These are phyloP conservation scores for Struthio camelus DNA, from an alignment of 2,113 vertebrate genomes.

Conservation along the genomic window DNA sequence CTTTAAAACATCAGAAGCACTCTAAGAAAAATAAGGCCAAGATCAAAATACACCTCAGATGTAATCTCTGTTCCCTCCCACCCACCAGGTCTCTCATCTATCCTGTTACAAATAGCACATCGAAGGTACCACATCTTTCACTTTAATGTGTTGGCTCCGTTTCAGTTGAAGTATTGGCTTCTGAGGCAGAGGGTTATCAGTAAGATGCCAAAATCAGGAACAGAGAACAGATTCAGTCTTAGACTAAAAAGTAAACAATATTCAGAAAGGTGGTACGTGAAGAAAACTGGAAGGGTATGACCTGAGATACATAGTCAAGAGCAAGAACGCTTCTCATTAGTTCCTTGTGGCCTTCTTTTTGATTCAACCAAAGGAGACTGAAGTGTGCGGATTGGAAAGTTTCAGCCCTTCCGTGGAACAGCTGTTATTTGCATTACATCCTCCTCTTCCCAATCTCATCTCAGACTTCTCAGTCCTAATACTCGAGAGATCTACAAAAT, in stretches of 20 bases:
- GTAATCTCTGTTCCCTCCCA: background rate
- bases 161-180: background rate
- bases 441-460: background rate
- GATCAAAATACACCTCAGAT: background rate
- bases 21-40: background rate
- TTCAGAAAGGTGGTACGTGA: background rate
- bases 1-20: background rate
- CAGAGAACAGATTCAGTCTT: background rate
- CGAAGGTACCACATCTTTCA: background rate
- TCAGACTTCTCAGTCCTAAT: background rate
- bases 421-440: background rate
- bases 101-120: accelerated
- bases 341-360: background rate
- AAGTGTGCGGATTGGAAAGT: too few relatives aligned
- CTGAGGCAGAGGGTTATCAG: background rate
- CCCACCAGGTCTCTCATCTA: background rate
- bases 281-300: background rate
- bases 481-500: background rate
- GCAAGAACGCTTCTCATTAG: background rate
- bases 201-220: background rate
- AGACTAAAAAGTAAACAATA: background rate
- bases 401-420: background rate
- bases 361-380: background rate
- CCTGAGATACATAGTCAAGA: background rate
- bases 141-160: background rate